Percentiles rank a stretch among this genome's conserved stretches.
phyloP scores from a whole-genome alignment of 2,888 invertebrate genomes.

The Osedax frankpressi region DNA sequence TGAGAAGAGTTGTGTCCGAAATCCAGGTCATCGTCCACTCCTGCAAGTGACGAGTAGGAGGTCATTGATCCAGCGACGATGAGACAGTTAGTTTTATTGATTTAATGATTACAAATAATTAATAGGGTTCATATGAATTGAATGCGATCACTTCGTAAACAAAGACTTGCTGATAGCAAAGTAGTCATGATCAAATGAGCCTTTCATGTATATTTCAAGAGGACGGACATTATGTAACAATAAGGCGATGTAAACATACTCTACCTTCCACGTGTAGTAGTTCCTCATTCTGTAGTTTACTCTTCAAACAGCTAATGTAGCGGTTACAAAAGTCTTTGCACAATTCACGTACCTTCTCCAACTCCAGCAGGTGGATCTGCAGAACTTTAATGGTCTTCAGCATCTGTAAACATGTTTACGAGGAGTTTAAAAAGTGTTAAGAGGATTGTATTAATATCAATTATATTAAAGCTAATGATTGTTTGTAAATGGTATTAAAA shows the following conservation, averaged over 20 bases:
- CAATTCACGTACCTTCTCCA: slow-evolving; percentile 84
- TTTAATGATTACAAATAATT: no score
- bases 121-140: no score
- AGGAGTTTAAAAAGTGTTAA: background rate
- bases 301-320: slow-evolving; percentile 75
- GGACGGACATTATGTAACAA: no score
- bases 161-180: no score
- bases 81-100: no score
- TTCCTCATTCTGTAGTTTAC: slow-evolving; percentile 47
- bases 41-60: background rate
- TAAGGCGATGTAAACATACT: no score
- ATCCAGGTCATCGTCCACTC: slow-evolving; percentile 20
- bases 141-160: no score
- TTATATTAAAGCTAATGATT: background rate
- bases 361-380: slow-evolving; percentile 75
- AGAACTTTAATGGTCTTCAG: slow-evolving; percentile 77
- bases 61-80: background rate
- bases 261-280: slow-evolving; percentile 30
- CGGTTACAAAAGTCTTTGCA: slow-evolving; percentile 87
- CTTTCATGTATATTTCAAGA: no score
- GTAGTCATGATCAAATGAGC: no score
- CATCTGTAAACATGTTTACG: slow-evolving; percentile 53
- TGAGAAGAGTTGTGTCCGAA: background rate
- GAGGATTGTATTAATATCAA: background rate
- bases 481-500: background rate